Evolutionary conservation across 2,797 vertebrate genomes (phyloP), one percentile per base, ranked within the genome.

Genomic region (Oryzias sinensis): DNA sequence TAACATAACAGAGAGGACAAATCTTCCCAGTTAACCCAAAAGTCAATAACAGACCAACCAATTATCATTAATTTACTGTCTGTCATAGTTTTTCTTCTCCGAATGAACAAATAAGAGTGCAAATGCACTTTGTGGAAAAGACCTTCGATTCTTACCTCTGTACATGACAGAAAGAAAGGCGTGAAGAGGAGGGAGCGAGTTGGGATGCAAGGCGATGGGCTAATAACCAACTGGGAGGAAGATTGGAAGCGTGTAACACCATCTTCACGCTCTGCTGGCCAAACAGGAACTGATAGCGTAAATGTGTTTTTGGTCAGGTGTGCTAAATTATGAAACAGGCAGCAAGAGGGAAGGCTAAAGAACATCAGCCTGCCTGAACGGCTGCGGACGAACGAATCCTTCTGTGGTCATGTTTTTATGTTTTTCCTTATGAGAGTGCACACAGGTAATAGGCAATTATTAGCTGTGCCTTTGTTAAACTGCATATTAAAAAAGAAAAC

Each of bases 271-370:
- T 84, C 82, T 53, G 66, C 72, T 83, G 77, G 79, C 65, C 88
- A 87, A 80, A 88, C 79, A 72, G 62, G 71, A 89, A 78, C 87
- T 85, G 88, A 90, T 84, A 74, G 77, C 74, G 73, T 69, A 81
- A 91, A 88, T 88, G 86, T 90, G 86, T 89, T 90, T 82, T 87
- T 79, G 85, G 82, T 92, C 90, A 89, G 88, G 84, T 84, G 78
- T 79, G 68, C 68, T 91, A 87, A 87, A 91, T 91, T 90, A 92
- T 91, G 91, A 84, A 92, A 81, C 47, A 83, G 86, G 72, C 74
- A 71, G 71, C 47, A 57, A 72, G 76, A 62, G 70, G 68, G 86
- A 75, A 88, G 79, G 82, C 77, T 79, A 65, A 76, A 3, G 43
- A 81, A 76, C 79, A 84, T 77, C 74, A 64, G 72, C 71, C 71